Evolutionary conservation across 2,113 vertebrate genomes (phyloP), one percentile per base, ranked within the genome.

Genomic region (Notothenia coriiceps): DNA sequence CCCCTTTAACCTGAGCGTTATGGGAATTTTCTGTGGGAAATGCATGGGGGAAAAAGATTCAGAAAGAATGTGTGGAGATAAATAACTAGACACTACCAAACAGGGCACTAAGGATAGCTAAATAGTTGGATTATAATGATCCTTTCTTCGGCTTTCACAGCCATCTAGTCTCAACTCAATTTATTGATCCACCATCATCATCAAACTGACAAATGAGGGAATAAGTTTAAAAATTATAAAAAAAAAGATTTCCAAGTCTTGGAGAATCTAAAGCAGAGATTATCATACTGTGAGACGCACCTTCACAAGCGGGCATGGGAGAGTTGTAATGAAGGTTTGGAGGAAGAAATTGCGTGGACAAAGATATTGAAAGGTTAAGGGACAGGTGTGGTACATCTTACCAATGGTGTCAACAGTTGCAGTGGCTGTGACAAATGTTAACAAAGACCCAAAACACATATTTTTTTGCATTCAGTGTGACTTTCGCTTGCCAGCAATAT

Each of bases 1-100:
- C 35, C 35, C 35, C 35, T 40, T 70, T 57, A 84, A 56, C 40
- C 15, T 17, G 49, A 62, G 33, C 66, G 52, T 4, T 56, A 46
- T 8, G 35, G 35, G 35, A 8, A 6, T 6, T 7, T 40, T 7
- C 35, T 29, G 35, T 40, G 35, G 7, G 5, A 63, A 63, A 70
- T 15, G 0, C 6, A 56, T 1, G 43, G 25, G n/a, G 44, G 65
- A 47, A 2, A 4, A n/a, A 46, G 20, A 67, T 15, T 1, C 15
- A 6, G 22, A 67, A 33, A 33, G 29, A 49, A 43, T 13, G 17
- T 56, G 44, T 49, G 47, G 15, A 20, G 10, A 50, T 0, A 61
- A 10, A 22, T 20, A 73, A 52, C 7, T 64, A 33, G 44, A 17
- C 6, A 6, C n/a, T 46, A 46, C 7, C 7, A 65, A 35, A 43